Base-by-base conservation (phyloP, 2,113 vertebrate species). In the Chaetorhynchus papuensis region DNA sequence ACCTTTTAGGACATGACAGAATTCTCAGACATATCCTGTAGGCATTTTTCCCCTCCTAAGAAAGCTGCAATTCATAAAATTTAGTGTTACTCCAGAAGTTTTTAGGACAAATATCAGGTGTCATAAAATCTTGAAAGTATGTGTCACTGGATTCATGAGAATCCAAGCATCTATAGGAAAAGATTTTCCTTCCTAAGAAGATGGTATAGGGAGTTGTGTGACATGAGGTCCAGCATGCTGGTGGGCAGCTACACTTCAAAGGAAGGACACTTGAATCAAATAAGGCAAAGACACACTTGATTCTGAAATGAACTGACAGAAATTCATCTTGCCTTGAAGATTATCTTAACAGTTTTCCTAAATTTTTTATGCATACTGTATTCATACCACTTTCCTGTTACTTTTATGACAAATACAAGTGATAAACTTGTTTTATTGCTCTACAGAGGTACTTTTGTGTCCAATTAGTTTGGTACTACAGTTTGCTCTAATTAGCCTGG, bases 401-500 rank as follows among this genome's bases (percentile, higher is more conserved):
- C 23, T 63, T 89, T 91, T 31, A 93, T 68, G 57, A 77, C 74
- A 95, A 90, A 89, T 45, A 37, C 47, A 87, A 82, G 41, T 76
- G 41, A 88, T 96, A 95, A 96, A 90, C 56, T 93, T 93, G 49
- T 74, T 97, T 96, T 96, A 88, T 93, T 96, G 72, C 35, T 95
- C 68, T 96, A 96, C 61, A 82, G 88, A 97, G 79, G 83, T 97
- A 96, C 77, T 96, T 74, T 85, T 97, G 69, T 84, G 53, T 96
- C 89, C 89, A 97, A 96, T 97, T 98, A 97, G 50, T 66, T 93
- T 95, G 76, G 88, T 96, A 94, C 56, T 95, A 97, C 82, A 87
- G 85, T 96, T 95, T 90, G 89, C 37, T 93, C 95, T 97, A 97
- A 98, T 95, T 97, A 97, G 83, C 81, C 53, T 23, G 84, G 94